Conservation (phyloP, 1,140 invertebrate genomes). For the Calephelis virginiensis region DNA sequence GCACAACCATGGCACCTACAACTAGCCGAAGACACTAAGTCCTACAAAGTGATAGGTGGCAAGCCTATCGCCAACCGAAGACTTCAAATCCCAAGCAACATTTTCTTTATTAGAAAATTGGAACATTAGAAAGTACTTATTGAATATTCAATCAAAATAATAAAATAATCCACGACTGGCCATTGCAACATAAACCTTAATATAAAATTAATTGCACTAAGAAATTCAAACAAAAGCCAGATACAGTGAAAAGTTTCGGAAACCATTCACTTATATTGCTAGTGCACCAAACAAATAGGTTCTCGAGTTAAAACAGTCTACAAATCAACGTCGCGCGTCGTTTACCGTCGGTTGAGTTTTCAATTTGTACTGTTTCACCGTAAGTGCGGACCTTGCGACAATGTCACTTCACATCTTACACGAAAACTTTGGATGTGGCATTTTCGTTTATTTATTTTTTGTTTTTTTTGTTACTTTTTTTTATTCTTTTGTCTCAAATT, state of each 20-base stretch:
- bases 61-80: too few relatives aligned
- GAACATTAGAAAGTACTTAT: too few relatives aligned
- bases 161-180: too few relatives aligned
- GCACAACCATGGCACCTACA: too few relatives aligned
- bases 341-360: slow-evolving; percentile 64
- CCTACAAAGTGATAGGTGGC: too few relatives aligned
- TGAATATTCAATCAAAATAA: too few relatives aligned
- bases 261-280: slow-evolving; percentile 9
- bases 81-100: too few relatives aligned
- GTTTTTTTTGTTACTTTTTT: too few relatives aligned
- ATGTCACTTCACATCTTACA: slow-evolving; percentile 16
- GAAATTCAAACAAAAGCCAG: neutral
- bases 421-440: slow-evolving; percentile 19
- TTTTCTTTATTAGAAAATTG: too few relatives aligned
- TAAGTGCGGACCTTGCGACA: slow-evolving; percentile 50
- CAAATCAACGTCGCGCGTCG: slow-evolving; percentile 62
- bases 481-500: too few relatives aligned
- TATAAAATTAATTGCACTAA: neutral
- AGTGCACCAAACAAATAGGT: slow-evolving; percentile 14
- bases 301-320: slow-evolving; percentile 40
- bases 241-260: neutral
- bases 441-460: neutral
- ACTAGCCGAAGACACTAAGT: too few relatives aligned
- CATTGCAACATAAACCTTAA: neutral
- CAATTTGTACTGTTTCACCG: slow-evolving; percentile 63